Conservation (phyloP, 1,140 invertebrate genomes). For the Solenopsis invicta region DNA sequence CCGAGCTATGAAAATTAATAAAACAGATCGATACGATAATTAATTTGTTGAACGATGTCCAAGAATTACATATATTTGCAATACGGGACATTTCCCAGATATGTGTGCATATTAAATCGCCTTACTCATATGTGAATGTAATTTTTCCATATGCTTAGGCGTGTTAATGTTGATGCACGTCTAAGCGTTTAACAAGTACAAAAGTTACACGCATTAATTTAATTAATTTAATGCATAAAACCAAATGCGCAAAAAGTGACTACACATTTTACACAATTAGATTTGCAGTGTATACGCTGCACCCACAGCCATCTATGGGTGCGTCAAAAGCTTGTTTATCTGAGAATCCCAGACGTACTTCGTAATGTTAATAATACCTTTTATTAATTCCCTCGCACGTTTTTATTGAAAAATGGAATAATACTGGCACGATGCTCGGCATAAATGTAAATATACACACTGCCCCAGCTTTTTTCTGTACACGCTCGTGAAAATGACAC, state of each 20-base stretch:
- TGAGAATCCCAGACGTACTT: conserved; percentile 28
- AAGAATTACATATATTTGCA: conserved; percentile 41
- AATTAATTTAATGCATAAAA: too few species aligned
- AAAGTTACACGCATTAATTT: too few species aligned
- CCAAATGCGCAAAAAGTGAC: too few species aligned
- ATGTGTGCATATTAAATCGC: not conserved
- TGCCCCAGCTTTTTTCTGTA: not conserved
- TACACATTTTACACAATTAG: too few species aligned
- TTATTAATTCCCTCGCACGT: conserved; percentile 32
- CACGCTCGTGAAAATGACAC: conserved; percentile 24
- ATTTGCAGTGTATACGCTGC: not conserved
- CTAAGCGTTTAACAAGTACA: too few species aligned
- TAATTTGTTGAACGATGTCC: conserved; percentile 11
- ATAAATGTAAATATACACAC: conserved; percentile 21
- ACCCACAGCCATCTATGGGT: not conserved
- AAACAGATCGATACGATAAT: not conserved
- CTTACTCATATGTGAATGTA: not conserved
- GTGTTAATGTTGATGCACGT: too few species aligned
- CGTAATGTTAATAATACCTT: conserved; percentile 19
- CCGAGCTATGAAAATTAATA: not conserved
- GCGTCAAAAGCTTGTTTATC: conserved; percentile 32
- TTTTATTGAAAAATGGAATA: conserved; percentile 34
- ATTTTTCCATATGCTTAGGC: too few species aligned
- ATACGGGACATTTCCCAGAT: not conserved
- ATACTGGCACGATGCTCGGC: not conserved